Conservation (phyloP, 2,797 vertebrate genomes). For the Poecilia wingei region DNA sequence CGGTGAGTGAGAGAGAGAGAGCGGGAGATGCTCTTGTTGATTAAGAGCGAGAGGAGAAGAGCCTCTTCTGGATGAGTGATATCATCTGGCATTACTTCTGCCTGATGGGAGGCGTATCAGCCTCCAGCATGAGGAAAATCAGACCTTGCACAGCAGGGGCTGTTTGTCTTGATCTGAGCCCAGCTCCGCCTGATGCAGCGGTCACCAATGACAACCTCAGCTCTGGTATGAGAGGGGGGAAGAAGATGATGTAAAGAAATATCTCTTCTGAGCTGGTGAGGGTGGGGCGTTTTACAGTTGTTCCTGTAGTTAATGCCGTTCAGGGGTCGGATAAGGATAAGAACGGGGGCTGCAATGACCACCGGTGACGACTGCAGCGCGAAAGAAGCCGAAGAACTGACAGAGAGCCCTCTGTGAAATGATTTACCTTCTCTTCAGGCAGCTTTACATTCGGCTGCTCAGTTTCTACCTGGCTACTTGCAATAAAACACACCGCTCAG, state of each 20-base stretch:
- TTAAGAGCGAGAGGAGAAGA: constrained; percentile 53
- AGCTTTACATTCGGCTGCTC: constrained; percentile 57
- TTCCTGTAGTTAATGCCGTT: constrained; percentile 57
- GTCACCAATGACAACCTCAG: constrained; percentile 59
- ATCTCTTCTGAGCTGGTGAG: constrained; percentile 35
- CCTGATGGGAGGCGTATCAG: constrained; percentile 69
- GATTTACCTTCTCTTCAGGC: constrained; percentile 52
- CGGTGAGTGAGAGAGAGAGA: constrained; percentile 25
- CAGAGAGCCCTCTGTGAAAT: constrained; percentile 56
- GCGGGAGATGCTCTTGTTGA: constrained; percentile 56
- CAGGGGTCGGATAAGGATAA: constrained; percentile 67
- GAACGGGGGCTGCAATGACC: constrained; percentile 25
- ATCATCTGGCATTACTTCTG: constrained; percentile 76
- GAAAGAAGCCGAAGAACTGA: constrained; percentile 69
- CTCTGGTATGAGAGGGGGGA: constrained; percentile 54
- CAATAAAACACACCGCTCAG: constrained; percentile 60
- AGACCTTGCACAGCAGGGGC: constrained; percentile 68
- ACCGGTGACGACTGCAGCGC: constrained; percentile 13
- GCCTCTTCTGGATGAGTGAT: constrained; percentile 70
- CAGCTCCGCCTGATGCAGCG: constrained; percentile 54
- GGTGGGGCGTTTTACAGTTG: constrained; percentile 38
- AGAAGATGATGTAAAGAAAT: constrained; percentile 45
- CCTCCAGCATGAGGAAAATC: constrained; percentile 64
- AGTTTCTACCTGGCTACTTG: constrained; percentile 57
- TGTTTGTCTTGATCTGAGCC: constrained; percentile 69